A percentile compares a stretch with the other conserved stretches of the same genome.
Evolutionary conservation across 2,888 invertebrate genomes (phyloP).

Genomic region (Digitonthophagus gazella): DNA sequence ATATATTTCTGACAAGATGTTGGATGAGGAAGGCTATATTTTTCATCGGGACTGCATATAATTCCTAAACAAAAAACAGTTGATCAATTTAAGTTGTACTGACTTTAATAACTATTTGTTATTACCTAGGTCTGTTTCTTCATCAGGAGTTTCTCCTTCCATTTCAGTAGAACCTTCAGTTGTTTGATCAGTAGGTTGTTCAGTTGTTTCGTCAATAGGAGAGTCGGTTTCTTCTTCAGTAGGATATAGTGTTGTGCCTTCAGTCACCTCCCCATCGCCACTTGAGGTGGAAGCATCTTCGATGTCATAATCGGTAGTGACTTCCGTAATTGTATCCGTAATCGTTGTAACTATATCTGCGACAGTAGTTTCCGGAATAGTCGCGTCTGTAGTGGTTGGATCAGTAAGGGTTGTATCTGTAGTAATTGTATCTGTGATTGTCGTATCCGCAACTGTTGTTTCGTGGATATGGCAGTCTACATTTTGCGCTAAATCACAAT

Average conservation of each 20-base stretch:
- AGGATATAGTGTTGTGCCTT: not conserved
- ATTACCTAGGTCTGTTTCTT: not conserved
- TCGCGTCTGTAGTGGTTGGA: too few species aligned
- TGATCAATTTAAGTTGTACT: too few species aligned
- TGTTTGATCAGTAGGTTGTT: not conserved
- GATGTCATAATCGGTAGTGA: too few species aligned
- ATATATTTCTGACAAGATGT: slow-evolving; percentile 7
- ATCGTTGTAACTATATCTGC: too few species aligned
- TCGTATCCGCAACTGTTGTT: too few species aligned
- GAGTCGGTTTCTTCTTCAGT: not conserved
- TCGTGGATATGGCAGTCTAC: slow-evolving; percentile 25
- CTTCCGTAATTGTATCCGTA: too few species aligned
- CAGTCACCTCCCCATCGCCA: not conserved
- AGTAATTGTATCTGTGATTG: too few species aligned
- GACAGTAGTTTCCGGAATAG: too few species aligned
- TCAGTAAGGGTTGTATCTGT: too few species aligned
- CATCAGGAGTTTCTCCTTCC: not conserved
- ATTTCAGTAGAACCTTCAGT: not conserved
- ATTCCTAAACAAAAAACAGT: not conserved
- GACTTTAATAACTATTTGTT: too few species aligned
- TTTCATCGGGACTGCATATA: not conserved
- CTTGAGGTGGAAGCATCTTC: too few species aligned
- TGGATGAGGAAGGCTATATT: not conserved
- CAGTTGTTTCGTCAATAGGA: not conserved
- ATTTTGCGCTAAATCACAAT: slow-evolving; percentile 24